These are phyloP conservation scores for Frankliniella fusca DNA, from an alignment of 2,888 invertebrate species.

Conservation along the genomic window DNA sequence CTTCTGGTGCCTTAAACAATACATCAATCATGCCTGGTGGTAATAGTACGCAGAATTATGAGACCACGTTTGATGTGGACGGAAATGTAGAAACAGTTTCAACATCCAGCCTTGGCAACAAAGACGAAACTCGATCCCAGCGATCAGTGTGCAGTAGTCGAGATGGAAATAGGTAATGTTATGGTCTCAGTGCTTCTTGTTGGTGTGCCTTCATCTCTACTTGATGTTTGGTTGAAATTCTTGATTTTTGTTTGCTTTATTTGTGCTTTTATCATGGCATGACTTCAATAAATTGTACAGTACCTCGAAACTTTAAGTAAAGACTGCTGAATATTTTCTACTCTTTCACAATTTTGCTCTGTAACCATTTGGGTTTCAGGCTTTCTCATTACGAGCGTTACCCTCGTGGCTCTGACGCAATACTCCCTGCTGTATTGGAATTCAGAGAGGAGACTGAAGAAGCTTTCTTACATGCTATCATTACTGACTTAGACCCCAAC, in stretches of 20 bases:
- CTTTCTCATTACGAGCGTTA: constrained; percentile 52
- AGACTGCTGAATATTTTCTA: neutral
- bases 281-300: constrained; percentile 27
- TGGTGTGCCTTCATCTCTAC: constrained; percentile 14
- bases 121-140: constrained; percentile 57
- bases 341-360: neutral
- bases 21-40: constrained; percentile 17
- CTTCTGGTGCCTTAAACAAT: constrained; percentile 11
- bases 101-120: constrained; percentile 70
- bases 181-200: constrained; percentile 13
- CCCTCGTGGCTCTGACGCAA: constrained; percentile 75
- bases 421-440: constrained; percentile 90
- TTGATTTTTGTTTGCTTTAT: constrained; percentile 30
- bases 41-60: constrained; percentile 63
- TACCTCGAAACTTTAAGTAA: constrained; percentile 17
- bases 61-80: constrained; percentile 84
- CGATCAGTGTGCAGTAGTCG: constrained; percentile 54
- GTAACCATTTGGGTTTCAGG: constrained; percentile 39
- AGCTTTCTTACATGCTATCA: constrained; percentile 80
- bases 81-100: constrained; percentile 89
- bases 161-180: constrained; percentile 70
- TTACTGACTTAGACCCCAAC: constrained; percentile 82
- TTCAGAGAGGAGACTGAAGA: constrained; percentile 94
- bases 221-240: constrained; percentile 27
- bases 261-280: constrained; percentile 9